A percentile compares a stretch with the other conserved stretches of the same genome.
Evolutionary conservation across 2,113 vertebrate genomes (phyloP).

Genomic region (Aspidoscelis tigris): DNA sequence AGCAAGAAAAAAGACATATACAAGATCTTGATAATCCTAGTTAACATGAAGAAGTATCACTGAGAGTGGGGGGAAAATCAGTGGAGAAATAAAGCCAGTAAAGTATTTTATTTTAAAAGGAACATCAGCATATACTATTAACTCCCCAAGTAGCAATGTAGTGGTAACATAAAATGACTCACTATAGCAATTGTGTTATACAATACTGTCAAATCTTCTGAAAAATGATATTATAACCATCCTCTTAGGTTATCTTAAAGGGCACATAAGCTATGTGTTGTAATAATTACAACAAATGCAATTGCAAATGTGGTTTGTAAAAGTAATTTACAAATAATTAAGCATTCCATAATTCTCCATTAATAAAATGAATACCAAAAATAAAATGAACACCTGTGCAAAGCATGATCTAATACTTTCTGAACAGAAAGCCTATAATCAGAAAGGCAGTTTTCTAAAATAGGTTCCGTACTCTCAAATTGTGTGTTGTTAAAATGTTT

Average conservation of each 20-base stretch:
- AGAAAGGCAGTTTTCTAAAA: not conserved
- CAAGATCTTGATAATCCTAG: not conserved
- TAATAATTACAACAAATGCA: not conserved
- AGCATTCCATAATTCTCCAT: not conserved
- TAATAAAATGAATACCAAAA: not conserved
- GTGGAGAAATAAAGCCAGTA: constrained; percentile 37
- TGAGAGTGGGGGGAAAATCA: not conserved
- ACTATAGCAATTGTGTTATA: constrained; percentile 45
- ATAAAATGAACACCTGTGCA: no score
- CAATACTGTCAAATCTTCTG: not conserved
- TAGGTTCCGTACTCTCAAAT: not conserved
- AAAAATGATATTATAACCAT: not conserved
- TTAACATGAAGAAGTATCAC: not conserved
- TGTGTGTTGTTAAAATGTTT: not conserved
- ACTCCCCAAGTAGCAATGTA: not conserved
- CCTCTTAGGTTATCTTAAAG: constrained; percentile 22
- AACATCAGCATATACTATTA: not conserved
- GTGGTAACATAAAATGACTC: constrained; percentile 30
- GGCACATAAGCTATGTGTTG: constrained; percentile 8
- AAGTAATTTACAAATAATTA: constrained; percentile 14
- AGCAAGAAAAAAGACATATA: not conserved
- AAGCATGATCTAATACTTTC: not conserved
- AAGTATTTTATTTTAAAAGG: constrained; percentile 23
- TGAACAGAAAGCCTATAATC: not conserved
- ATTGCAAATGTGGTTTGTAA: not conserved